phyloP scores from a whole-genome alignment of 2,888 invertebrate species.

The Drosophila monieri region DNA sequence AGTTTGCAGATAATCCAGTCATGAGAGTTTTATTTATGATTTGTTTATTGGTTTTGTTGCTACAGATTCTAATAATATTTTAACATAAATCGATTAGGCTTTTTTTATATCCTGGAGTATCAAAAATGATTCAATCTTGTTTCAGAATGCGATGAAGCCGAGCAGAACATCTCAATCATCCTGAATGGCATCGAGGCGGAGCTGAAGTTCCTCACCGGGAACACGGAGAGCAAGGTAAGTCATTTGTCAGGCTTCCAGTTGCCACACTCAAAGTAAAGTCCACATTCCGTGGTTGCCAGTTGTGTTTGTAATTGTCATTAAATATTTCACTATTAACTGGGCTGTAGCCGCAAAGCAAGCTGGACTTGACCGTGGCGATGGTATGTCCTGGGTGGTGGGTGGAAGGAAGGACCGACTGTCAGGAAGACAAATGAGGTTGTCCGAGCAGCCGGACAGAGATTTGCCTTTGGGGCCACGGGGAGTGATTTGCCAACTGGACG shows the following conservation, averaged over 20 bases:
- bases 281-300: constrained; percentile 15
- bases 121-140: constrained; percentile 57
- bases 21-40: too few species aligned
- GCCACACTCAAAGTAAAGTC: constrained; percentile 7
- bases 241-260: constrained; percentile 45
- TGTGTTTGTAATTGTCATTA: constrained; percentile 64
- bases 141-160: constrained; percentile 88
- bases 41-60: too few species aligned
- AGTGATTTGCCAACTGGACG: constrained; percentile 49
- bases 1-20: too few species aligned
- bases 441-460: constrained; percentile 32
- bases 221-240: constrained; percentile 82
- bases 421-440: constrained; percentile 61
- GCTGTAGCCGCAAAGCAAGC: constrained; percentile 16
- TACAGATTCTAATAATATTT: neutral
- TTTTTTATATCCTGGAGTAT: neutral
- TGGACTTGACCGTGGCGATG: neutral
- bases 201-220: constrained; percentile 90
- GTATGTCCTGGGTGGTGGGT: neutral
- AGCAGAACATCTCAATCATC: constrained; percentile 95
- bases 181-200: constrained; percentile 97
- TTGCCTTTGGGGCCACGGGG: constrained; percentile 15
- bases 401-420: neutral
- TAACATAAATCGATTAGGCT: neutral
- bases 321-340: constrained; percentile 59